Conservation (phyloP, 2,888 invertebrate species). For the Rhingia rostrata region DNA sequence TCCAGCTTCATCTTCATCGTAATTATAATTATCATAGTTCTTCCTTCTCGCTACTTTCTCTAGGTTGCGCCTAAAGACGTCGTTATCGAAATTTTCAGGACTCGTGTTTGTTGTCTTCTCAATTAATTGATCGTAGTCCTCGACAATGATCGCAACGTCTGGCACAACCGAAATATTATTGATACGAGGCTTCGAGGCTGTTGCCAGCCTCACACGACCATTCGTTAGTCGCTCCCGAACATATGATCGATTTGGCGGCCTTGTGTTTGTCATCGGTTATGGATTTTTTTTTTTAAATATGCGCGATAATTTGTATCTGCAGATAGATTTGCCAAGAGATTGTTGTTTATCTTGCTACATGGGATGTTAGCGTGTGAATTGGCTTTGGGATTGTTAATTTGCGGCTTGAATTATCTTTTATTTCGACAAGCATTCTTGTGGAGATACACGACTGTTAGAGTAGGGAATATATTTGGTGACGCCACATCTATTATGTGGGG, state of each 20-base stretch:
- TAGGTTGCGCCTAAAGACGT: conserved; percentile 2
- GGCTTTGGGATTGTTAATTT: conserved; percentile 7
- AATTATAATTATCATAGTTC: conserved; percentile 63
- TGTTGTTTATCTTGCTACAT: conserved; percentile 1
- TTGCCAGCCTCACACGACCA: conserved; percentile 47
- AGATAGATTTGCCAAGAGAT: conserved; percentile 22
- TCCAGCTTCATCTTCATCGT: conserved; percentile 60
- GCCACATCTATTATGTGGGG: no score
- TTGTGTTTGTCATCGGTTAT: conserved; percentile 55
- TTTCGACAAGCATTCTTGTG: no score
- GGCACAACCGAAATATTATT: conserved; percentile 51
- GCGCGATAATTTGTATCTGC: conserved; percentile 21
- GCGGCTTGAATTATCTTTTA: background rate
- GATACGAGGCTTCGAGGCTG: conserved; percentile 19
- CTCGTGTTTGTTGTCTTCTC: conserved; percentile 33
- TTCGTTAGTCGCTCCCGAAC: conserved; percentile 59
- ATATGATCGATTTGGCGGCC: conserved; percentile 48
- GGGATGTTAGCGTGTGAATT: conserved; percentile 29
- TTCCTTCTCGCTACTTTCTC: conserved; percentile 52
- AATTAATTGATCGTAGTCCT: conserved; percentile 57
- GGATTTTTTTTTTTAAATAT: background rate
- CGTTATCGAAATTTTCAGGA: conserved; percentile 8
- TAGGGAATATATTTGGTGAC: no score
- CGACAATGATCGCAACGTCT: conserved; percentile 65
- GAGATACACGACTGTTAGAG: no score